A percentile compares a stretch with the other conserved stretches of the same genome.
Conservation (phyloP, 2,113 vertebrate species). For the Alaudala cheleensis region DNA sequence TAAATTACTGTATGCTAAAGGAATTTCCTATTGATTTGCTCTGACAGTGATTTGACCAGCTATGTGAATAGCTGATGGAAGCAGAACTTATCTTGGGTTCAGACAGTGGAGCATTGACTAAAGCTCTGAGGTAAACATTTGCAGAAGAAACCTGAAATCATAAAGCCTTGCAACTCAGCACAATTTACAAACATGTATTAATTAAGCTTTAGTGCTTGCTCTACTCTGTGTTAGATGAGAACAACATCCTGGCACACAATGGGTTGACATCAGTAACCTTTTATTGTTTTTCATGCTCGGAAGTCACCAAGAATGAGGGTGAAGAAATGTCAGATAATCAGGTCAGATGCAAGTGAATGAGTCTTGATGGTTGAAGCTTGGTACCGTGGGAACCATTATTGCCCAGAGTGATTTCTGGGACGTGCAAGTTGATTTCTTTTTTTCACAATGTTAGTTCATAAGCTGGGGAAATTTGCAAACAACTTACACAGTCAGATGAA, state of each 20-base stretch:
- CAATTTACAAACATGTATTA: slow-evolving; percentile 43
- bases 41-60: slow-evolving; percentile 88
- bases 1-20: slow-evolving; percentile 71
- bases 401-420: slow-evolving; percentile 25
- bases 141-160: slow-evolving; percentile 41
- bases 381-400: slow-evolving; percentile 58
- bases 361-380: slow-evolving; percentile 39
- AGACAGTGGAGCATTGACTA: slow-evolving; percentile 12
- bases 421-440: slow-evolving; percentile 37
- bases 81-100: slow-evolving; percentile 66
- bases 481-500: not conserved
- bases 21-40: slow-evolving; percentile 80
- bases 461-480: not conserved
- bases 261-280: slow-evolving; percentile 59
- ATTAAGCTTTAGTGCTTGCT: slow-evolving; percentile 36
- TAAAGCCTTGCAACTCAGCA: slow-evolving; percentile 15
- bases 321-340: slow-evolving; percentile 68
- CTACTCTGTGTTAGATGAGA: not conserved
- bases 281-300: slow-evolving; percentile 51
- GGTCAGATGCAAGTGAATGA: slow-evolving; percentile 59
- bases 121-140: slow-evolving; percentile 56
- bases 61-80: slow-evolving; percentile 76
- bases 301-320: slow-evolving; percentile 62
- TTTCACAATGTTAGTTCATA: not conserved
- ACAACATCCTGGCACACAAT: slow-evolving; percentile 43